A percentile compares a stretch with the other conserved stretches of the same genome.
These are phyloP conservation scores for Terrapene triunguis DNA, from an alignment of 2,113 vertebrate genomes.

Conservation along the genomic window DNA sequence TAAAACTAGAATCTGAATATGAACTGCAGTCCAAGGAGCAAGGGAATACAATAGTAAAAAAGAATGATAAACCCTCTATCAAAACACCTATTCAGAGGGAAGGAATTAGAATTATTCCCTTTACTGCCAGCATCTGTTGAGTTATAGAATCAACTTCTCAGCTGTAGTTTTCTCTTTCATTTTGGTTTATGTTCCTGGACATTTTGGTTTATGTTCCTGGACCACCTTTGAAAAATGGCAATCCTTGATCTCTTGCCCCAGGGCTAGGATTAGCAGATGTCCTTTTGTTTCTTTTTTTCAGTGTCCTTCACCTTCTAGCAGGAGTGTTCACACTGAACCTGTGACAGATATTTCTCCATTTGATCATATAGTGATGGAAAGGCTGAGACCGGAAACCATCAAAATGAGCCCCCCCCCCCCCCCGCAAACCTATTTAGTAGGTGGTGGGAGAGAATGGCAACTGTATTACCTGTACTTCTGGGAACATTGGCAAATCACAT, in stretches of 20 bases:
- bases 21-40: conserved; percentile 60
- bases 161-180: conserved; percentile 20
- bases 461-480: conserved; percentile 35
- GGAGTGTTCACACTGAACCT: not conserved
- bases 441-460: conserved; percentile 30
- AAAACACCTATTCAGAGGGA: not conserved
- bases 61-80: conserved; percentile 60
- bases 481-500: conserved; percentile 40
- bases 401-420: conserved; percentile 30
- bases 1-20: conserved; percentile 69
- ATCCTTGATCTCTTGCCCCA: conserved; percentile 60
- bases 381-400: conserved; percentile 56
- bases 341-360: conserved; percentile 60
- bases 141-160: conserved; percentile 36
- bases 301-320: conserved; percentile 23
- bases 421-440: not conserved
- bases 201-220: conserved; percentile 46
- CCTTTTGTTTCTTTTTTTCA: conserved; percentile 54
- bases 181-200: not conserved
- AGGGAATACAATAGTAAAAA: conserved; percentile 62
- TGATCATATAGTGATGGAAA: conserved; percentile 52
- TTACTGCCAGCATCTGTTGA: not conserved
- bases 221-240: conserved; percentile 46
- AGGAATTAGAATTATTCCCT: conserved; percentile 40
- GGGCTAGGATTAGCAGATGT: conserved; percentile 41